Percentiles rank a stretch among this genome's conserved stretches.
Evolutionary conservation across 2,888 invertebrate genomes (phyloP).

Genomic region (Yponomeuta sedellus): DNA sequence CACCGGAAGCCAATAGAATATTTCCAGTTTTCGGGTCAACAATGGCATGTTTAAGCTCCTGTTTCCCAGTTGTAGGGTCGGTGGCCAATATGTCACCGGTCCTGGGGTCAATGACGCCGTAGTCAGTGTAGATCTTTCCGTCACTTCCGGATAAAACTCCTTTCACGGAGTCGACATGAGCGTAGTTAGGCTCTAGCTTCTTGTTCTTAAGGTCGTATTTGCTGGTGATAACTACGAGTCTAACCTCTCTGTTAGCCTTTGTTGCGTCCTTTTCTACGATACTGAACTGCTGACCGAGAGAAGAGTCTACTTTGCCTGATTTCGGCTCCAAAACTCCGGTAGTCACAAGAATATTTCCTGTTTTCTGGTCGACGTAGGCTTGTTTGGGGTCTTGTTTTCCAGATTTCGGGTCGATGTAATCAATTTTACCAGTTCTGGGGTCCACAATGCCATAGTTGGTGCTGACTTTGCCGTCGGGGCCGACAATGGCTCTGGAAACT

Average conservation of each 20-base stretch:
- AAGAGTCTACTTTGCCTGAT: conserved; percentile 80
- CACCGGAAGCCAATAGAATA: conserved; percentile 70
- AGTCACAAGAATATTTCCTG: conserved; percentile 80
- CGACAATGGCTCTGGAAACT: conserved; percentile 78
- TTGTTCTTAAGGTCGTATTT: conserved; percentile 76
- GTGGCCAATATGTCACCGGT: conserved; percentile 70
- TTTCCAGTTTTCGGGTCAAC: conserved; percentile 74
- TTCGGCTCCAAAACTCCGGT: conserved; percentile 80
- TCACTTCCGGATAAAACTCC: conserved; percentile 75
- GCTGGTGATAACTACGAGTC: conserved; percentile 77
- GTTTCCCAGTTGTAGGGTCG: conserved; percentile 60
- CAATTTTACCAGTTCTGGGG: conserved; percentile 78
- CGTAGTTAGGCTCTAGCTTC: conserved; percentile 71
- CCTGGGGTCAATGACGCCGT: conserved; percentile 79
- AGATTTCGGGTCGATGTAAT: conserved; percentile 78
- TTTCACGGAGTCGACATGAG: conserved; percentile 65
- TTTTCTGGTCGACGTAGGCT: conserved; percentile 82
- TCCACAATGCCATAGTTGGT: conserved; percentile 82
- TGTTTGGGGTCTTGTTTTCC: conserved; percentile 80
- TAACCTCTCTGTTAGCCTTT: conserved; percentile 78
- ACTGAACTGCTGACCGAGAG: conserved; percentile 80
- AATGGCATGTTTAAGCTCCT: conserved; percentile 57
- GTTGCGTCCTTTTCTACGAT: conserved; percentile 81
- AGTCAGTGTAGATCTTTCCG: conserved; percentile 78
- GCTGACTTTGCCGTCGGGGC: conserved; percentile 69